These are phyloP conservation scores for Gobionotothen gibberifrons DNA, from an alignment of 2,797 vertebrate species.

Conservation along the genomic window DNA sequence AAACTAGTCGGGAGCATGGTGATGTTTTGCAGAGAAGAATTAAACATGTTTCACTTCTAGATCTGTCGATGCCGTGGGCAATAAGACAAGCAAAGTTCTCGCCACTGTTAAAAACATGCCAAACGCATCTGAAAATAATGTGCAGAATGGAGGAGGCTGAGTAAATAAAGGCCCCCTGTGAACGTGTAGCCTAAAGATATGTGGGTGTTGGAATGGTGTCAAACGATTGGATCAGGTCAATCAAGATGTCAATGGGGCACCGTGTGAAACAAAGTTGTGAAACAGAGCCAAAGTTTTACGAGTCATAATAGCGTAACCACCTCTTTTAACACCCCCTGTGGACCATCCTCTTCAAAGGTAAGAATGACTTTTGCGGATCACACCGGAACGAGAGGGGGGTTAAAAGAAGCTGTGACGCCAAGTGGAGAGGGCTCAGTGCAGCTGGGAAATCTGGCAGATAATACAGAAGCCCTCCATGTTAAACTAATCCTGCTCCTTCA, in stretches of 20 bases:
- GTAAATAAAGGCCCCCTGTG: conserved; percentile 57
- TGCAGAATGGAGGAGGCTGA: conserved; percentile 31
- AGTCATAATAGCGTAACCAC: conserved; percentile 59
- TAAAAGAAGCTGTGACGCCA: conserved; percentile 41
- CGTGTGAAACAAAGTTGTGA: conserved; percentile 42
- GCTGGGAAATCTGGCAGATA: conserved; percentile 48
- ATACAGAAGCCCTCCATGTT: conserved; percentile 36
- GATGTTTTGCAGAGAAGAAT: conserved; percentile 37
- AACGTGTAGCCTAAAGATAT: conserved; percentile 51
- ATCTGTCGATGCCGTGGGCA: conserved; percentile 28
- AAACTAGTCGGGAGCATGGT: conserved; percentile 41
- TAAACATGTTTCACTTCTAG: conserved; percentile 46
- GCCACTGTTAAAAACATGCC: conserved; percentile 56
- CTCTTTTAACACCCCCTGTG: conserved; percentile 41
- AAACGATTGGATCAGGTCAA: conserved; percentile 61
- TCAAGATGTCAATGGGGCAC: conserved; percentile 52
- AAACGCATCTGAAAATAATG: conserved; percentile 64
- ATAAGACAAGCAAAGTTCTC: conserved; percentile 61
- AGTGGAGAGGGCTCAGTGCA: conserved; percentile 27
- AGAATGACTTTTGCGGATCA: conserved; percentile 61
- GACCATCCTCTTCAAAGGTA: conserved; percentile 48
- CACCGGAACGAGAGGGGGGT: conserved; percentile 11
- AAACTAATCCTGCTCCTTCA: conserved; percentile 54
- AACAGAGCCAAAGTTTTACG: conserved; percentile 43
- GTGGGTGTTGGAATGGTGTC: conserved; percentile 39